Base-by-base conservation (phyloP, 2,888 invertebrate genomes). In the Trisateles emortualis region DNA sequence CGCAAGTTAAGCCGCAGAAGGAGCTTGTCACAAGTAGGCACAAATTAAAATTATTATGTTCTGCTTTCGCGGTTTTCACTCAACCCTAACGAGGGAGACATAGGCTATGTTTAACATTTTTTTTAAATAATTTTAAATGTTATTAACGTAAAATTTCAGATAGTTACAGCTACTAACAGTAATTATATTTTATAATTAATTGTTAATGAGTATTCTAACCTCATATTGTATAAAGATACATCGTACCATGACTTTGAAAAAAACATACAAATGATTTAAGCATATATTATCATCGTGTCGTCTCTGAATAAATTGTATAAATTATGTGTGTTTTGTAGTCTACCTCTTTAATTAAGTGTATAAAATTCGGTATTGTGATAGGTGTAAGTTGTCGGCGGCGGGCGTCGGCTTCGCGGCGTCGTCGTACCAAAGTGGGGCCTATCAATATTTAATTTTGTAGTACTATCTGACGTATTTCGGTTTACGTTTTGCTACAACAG, bases 391-490 rank as follows among this genome's bases (percentile, higher is more conserved):
- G 63, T 53, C 55, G 61, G 54, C 58, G 58, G 52, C 61, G 61
- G 48, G 26, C 26, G n/a, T n/a, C n/a, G n/a, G n/a, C n/a, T n/a
- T n/a, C n/a, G n/a, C n/a, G n/a, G n/a, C n/a, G n/a, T n/a, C n/a
- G n/a, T n/a, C n/a, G n/a, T n/a, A 78, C 76, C 76, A 76, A 78
- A 67, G 73, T 65, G 70, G 45, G 59, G 52, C 46, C 50, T 72
- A 78, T 81, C 79, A 85, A 83, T 83, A 86, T 84, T 86, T n/a
- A n/a, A n/a, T n/a, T n/a, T n/a, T 79, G 75, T 70, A 49, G 43
- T 68, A 57, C 43, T 60, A 58, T 19, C 67, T 83, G 82, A 85
- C 82, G 84, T 84, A 74, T 79, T 74, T 73, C 44, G 36, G 36
- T 39, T 57, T 19, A n/a, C n/a, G 40, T 38, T 56, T 52, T 52